Evolutionary conservation across 2,113 vertebrate species (phyloP).

Genomic region (Sceloporus tristichus): DNA sequence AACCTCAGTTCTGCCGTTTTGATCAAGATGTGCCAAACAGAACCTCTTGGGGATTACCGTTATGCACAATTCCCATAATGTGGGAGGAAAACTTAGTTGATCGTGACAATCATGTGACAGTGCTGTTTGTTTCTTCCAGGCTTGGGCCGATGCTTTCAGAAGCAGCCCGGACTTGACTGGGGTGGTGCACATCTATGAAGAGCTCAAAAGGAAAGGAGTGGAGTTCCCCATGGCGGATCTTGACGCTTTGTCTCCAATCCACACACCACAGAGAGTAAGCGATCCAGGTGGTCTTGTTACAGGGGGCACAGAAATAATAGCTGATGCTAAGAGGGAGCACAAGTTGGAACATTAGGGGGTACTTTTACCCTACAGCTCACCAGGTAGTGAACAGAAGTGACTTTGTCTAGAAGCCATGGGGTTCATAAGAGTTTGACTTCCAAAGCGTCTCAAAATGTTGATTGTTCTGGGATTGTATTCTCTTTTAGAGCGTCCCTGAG

Average conservation of each 20-base stretch:
- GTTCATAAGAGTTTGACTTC: constrained; percentile 58
- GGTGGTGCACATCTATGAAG: constrained; percentile 97
- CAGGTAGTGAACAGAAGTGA: constrained; percentile 36
- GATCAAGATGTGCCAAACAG: no score
- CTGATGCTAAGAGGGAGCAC: no score
- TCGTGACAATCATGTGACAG: neutral
- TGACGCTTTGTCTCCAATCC: constrained; percentile 95
- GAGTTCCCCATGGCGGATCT: constrained; percentile 95
- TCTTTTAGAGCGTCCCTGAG: constrained; percentile 86
- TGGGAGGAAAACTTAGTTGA: neutral
- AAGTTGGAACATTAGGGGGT: no score
- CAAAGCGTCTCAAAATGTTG: constrained; percentile 41
- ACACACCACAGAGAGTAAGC: constrained; percentile 94
- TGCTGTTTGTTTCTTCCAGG: constrained; percentile 78
- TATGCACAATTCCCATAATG: neutral
- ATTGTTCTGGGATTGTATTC: constrained; percentile 40
- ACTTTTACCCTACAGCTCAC: no score
- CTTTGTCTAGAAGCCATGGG: neutral
- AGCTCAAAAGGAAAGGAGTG: constrained; percentile 96
- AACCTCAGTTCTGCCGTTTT: no score
- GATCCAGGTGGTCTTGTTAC: no score
- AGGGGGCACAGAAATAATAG: no score
- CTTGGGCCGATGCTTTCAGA: constrained; percentile 98
- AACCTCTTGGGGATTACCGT: no score
- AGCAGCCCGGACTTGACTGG: constrained; percentile 98